Conservation (phyloP, 2,797 vertebrate genomes). For the Urocyon cinereoargenteus region DNA sequence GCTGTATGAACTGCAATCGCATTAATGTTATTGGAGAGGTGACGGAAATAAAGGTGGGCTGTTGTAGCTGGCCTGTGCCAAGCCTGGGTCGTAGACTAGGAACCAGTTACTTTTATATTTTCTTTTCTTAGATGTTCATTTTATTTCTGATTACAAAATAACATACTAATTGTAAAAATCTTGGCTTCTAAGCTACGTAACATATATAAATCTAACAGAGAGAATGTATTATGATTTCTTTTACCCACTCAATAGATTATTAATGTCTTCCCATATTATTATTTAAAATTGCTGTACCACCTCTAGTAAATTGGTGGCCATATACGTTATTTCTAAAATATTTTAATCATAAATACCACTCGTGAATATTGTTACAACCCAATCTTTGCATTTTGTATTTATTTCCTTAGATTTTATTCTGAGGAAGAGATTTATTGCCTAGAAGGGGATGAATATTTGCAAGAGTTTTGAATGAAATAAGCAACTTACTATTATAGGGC, state of each 20-base stretch:
- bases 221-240: neutral
- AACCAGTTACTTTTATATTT: neutral
- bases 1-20: neutral
- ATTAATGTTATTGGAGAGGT: neutral
- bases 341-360: neutral
- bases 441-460: neutral
- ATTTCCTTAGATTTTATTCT: constrained; percentile 25
- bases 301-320: neutral
- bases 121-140: neutral
- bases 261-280: neutral
- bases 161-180: neutral
- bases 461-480: constrained; percentile 53
- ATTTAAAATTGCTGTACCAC: neutral
- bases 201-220: neutral
- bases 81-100: neutral
- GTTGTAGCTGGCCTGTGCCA: neutral
- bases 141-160: constrained; percentile 34
- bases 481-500: neutral
- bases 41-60: neutral
- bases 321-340: neutral
- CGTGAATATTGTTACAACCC: neutral
- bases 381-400: constrained; percentile 3
- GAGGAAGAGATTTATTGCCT: neutral
- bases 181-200: neutral
- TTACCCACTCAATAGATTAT: neutral